Percentiles rank a stretch among this genome's conserved stretches.
Evolutionary conservation across 2,797 vertebrate genomes (phyloP).

Genomic region (Phaenicophaeus curvirostris): DNA sequence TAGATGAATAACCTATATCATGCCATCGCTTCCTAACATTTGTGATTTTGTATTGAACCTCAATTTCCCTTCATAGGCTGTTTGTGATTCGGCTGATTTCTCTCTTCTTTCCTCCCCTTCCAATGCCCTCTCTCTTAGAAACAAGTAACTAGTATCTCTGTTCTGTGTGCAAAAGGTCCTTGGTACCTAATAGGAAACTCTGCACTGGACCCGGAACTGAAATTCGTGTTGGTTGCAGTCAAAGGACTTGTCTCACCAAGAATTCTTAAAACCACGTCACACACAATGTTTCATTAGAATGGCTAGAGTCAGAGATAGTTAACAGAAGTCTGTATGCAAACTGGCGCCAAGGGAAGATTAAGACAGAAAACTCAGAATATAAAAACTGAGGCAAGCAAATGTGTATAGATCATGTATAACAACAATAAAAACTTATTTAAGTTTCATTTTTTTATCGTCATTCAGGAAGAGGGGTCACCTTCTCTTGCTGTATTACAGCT

Average conservation of each 20-base stretch:
- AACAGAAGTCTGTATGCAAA: not conserved
- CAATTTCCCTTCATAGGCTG: not conserved
- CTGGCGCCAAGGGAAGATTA: not conserved
- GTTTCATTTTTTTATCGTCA: not conserved
- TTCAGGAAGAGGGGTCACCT: not conserved
- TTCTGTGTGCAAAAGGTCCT: not conserved
- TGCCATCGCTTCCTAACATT: not conserved
- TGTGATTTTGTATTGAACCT: not conserved
- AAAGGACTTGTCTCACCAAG: not conserved
- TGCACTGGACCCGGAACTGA: not conserved
- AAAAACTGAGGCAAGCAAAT: not conserved
- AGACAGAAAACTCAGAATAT: not conserved
- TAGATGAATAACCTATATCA: not conserved
- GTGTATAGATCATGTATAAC: not conserved
- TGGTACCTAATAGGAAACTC: not conserved
- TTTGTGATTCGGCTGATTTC: not conserved
- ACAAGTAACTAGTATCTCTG: not conserved
- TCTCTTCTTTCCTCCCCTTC: not conserved
- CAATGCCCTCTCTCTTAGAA: not conserved
- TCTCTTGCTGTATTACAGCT: not conserved
- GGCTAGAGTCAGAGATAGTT: not conserved
- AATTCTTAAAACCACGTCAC: not conserved
- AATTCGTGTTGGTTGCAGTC: not conserved
- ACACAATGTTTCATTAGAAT: not conserved
- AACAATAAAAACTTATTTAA: not conserved